A percentile compares a stretch with the other conserved stretches of the same genome.
Conservation (phyloP, 2,888 invertebrate species). For the Noctua janthina region DNA sequence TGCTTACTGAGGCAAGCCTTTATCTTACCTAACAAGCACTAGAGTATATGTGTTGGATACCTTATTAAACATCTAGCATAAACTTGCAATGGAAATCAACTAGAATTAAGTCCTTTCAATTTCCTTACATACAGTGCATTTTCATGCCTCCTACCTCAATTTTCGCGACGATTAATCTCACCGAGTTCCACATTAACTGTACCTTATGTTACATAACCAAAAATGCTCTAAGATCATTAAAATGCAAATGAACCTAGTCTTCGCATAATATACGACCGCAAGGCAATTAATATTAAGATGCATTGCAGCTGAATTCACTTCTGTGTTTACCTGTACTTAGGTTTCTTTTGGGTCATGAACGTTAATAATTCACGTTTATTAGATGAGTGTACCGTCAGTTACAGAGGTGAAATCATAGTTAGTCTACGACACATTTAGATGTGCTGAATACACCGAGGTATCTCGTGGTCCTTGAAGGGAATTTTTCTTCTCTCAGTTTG, state of each 20-base stretch:
- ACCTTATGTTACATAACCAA: conserved; percentile 37
- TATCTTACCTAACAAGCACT: neutral
- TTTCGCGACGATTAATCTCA: conserved; percentile 40
- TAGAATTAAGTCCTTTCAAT: neutral
- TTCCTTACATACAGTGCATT: conserved; percentile 9
- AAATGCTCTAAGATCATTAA: conserved; percentile 44
- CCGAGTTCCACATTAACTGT: conserved; percentile 14
- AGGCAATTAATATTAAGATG: conserved; percentile 58
- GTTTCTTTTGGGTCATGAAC: neutral
- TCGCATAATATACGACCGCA: conserved; percentile 43
- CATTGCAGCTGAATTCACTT: conserved; percentile 18
- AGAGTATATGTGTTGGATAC: neutral
- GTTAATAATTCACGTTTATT: conserved; percentile 31
- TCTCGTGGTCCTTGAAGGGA: neutral
- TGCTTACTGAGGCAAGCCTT: neutral
- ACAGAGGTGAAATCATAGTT: neutral
- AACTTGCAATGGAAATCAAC: neutral
- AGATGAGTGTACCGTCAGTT: conserved; percentile 8
- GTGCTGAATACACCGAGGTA: neutral
- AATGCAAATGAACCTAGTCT: conserved; percentile 58
- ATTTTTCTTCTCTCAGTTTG: neutral
- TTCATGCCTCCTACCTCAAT: conserved; percentile 17
- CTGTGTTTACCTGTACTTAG: conserved; percentile 43
- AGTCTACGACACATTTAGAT: neutral
- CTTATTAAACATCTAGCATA: neutral